Conservation (phyloP, 2,888 invertebrate species). For the Drosophila siamana region DNA sequence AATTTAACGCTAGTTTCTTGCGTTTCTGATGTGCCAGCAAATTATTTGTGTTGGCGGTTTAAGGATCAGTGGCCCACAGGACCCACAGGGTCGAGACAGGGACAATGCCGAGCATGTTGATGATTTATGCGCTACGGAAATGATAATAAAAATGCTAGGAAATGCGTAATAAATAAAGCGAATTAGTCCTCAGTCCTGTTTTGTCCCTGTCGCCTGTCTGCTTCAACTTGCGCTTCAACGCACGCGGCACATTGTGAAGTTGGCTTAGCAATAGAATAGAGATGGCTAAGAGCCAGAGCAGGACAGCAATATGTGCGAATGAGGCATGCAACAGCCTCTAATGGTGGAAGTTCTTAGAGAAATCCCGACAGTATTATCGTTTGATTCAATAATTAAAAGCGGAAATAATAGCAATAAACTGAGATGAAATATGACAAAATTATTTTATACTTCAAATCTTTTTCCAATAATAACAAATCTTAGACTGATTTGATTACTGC, state of each 20-base stretch:
- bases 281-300: background rate
- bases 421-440: too few relatives aligned
- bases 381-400: background rate
- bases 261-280: slow-evolving; percentile 15
- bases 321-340: slow-evolving; percentile 36
- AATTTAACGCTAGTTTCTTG: slow-evolving; percentile 76
- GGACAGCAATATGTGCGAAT: background rate
- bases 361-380: background rate
- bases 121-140: slow-evolving; percentile 79
- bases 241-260: slow-evolving; percentile 26
- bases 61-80: slow-evolving; percentile 35
- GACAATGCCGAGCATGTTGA: slow-evolving; percentile 53
- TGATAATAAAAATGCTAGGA: slow-evolving; percentile 79
- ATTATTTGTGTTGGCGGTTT: slow-evolving; percentile 48
- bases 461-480: too few relatives aligned
- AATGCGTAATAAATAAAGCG: slow-evolving; percentile 78
- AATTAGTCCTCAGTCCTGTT: slow-evolving; percentile 60
- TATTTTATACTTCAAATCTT: too few relatives aligned
- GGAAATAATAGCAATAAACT: background rate
- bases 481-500: too few relatives aligned
- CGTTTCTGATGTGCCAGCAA: slow-evolving; percentile 62
- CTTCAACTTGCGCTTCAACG: slow-evolving; percentile 58
- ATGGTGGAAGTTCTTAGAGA: background rate
- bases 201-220: slow-evolving; percentile 20
- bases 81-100: slow-evolving; percentile 17